These are phyloP conservation scores for Hyles euphorbiae DNA, from an alignment of 1,140 invertebrate genomes.

Conservation along the genomic window DNA sequence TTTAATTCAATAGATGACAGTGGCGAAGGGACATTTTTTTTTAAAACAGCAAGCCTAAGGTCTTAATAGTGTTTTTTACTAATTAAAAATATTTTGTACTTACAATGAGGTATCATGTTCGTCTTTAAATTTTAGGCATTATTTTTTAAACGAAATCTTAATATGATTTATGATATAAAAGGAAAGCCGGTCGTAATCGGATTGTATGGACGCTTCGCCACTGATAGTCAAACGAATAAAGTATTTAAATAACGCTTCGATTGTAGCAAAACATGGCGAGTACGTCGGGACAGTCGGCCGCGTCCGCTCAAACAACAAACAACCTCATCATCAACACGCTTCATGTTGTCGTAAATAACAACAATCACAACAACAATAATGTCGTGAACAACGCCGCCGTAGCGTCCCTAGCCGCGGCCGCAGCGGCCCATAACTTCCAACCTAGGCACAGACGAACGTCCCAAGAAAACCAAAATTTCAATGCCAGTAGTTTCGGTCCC, in stretches of 20 bases:
- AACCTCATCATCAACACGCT: slow-evolving; percentile 74
- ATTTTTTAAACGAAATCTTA: too few relatives aligned
- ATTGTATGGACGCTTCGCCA: too few relatives aligned
- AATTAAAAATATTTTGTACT: too few relatives aligned
- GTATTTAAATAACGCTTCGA: slow-evolving; percentile 5
- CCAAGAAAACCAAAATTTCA: slow-evolving; percentile 64
- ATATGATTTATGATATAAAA: too few relatives aligned
- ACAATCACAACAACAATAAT: slow-evolving; percentile 75
- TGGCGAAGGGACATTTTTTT: too few relatives aligned
- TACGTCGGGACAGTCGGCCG: slow-evolving; percentile 35
- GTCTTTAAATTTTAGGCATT: too few relatives aligned
- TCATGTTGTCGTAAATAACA: slow-evolving; percentile 75
- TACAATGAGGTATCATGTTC: too few relatives aligned
- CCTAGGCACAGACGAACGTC: slow-evolving; percentile 68
- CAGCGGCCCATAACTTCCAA: slow-evolving; percentile 67
- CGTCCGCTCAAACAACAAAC: slow-evolving; percentile 73
- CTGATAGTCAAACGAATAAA: too few relatives aligned
- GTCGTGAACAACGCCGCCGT: slow-evolving; percentile 73
- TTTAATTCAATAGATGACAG: too few relatives aligned
- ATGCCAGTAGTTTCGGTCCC: slow-evolving; percentile 59
- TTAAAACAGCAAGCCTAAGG: too few relatives aligned
- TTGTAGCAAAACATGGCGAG: slow-evolving; percentile 55
- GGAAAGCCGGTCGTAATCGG: too few relatives aligned
- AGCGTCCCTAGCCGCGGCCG: slow-evolving; percentile 66
- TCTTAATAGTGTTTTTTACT: too few relatives aligned